Percentiles rank a stretch among this genome's conserved stretches.
phyloP scores from a whole-genome alignment of 2,888 invertebrate species.

The Ectemnius cavifrons region DNA sequence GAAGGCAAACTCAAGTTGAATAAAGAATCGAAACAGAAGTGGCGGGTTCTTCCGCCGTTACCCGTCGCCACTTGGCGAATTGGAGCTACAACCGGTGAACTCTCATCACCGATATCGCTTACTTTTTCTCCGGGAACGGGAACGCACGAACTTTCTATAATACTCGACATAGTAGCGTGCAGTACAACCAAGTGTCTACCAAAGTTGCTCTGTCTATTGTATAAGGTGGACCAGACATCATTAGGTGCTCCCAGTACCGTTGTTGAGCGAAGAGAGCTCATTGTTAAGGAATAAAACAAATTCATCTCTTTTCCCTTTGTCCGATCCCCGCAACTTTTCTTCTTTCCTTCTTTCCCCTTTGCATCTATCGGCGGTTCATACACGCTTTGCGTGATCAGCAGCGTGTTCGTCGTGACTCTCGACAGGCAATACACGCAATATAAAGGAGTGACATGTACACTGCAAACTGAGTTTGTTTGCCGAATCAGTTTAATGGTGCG shows the following conservation, averaged over 20 bases:
- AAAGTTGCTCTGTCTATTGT: constrained; percentile 65
- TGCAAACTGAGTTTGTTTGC: no score
- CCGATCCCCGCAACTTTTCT: background rate
- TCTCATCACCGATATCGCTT: constrained; percentile 61
- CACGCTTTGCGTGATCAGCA: no score
- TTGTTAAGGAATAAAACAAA: constrained; percentile 37
- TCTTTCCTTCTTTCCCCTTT: constrained; percentile 53
- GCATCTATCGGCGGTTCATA: background rate
- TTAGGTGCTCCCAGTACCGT: constrained; percentile 57
- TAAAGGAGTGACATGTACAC: no score
- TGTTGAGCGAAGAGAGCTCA: constrained; percentile 36
- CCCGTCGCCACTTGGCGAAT: constrained; percentile 62
- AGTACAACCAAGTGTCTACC: constrained; percentile 70
- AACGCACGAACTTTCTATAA: constrained; percentile 62
- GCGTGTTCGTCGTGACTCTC: no score
- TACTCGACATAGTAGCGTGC: constrained; percentile 69
- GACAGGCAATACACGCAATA: no score
- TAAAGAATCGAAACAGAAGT: constrained; percentile 81
- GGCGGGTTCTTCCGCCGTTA: constrained; percentile 79
- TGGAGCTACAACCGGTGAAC: constrained; percentile 49
- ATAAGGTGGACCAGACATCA: constrained; percentile 61
- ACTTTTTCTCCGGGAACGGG: constrained; percentile 63
- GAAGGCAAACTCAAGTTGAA: constrained; percentile 80
- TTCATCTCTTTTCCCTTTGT: background rate
- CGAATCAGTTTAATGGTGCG: no score